phyloP scores from a whole-genome alignment of 2,888 invertebrate species.

The Serrognathus titanus region DNA sequence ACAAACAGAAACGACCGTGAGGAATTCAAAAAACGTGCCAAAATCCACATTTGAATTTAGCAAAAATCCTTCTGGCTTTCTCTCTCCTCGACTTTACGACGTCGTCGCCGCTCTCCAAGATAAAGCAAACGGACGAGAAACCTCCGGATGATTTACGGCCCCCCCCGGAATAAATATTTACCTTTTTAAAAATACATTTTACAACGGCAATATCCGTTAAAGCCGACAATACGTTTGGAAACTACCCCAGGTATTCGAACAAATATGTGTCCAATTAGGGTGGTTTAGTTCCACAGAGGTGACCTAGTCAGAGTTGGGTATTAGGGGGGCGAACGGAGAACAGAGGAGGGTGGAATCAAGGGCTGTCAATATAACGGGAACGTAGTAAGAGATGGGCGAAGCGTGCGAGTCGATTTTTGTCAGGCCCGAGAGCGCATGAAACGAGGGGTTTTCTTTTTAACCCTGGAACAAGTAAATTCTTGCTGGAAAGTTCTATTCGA shows the following conservation, averaged over 20 bases:
- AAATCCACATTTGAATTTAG: too few relatives aligned
- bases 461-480: too few relatives aligned
- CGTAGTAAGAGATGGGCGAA: slow-evolving; percentile 23
- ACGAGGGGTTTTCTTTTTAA: too few relatives aligned
- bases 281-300: slow-evolving; percentile 41
- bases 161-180: slow-evolving; percentile 18
- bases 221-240: slow-evolving; percentile 20
- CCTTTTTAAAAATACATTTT: slow-evolving; percentile 18
- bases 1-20: too few relatives aligned
- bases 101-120: background rate
- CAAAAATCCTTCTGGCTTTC: too few relatives aligned
- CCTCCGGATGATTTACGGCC: background rate
- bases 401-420: slow-evolving; percentile 10
- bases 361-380: slow-evolving; percentile 37
- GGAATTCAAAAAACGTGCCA: too few relatives aligned
- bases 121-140: background rate
- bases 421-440: too few relatives aligned
- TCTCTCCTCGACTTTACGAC: too few relatives aligned
- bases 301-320: slow-evolving; percentile 35
- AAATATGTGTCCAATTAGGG: slow-evolving; percentile 44
- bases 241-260: slow-evolving; percentile 38
- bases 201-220: slow-evolving; percentile 24
- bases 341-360: slow-evolving; percentile 31
- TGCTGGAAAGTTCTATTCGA: too few relatives aligned
- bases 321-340: slow-evolving; percentile 24